A percentile compares a stretch with the other conserved stretches of the same genome.
Conservation (phyloP, 2,888 invertebrate species). For the Beris morrisii region DNA sequence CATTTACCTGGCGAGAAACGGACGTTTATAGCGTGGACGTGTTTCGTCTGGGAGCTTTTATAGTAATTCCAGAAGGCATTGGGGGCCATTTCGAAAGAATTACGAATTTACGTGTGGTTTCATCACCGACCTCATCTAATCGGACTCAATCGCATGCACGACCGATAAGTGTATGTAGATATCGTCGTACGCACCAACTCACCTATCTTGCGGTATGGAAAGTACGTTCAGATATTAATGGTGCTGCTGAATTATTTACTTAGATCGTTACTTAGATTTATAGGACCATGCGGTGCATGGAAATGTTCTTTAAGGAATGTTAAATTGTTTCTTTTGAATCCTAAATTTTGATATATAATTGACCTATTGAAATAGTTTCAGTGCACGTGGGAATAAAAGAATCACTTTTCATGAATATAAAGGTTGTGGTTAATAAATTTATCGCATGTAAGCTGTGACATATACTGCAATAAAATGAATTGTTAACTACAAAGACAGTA, state of each 20-base stretch:
- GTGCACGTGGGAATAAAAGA: no score
- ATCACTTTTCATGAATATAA: no score
- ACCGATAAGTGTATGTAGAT: neutral
- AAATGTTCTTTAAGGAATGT: constrained; percentile 21
- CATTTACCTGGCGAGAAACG: constrained; percentile 17
- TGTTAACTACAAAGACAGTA: no score
- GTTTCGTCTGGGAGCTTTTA: constrained; percentile 9
- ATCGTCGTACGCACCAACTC: neutral
- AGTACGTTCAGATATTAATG: constrained; percentile 21
- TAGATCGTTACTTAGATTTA: constrained; percentile 29
- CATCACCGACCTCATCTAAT: constrained; percentile 1
- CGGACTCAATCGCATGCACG: neutral
- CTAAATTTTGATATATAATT: constrained; percentile 27
- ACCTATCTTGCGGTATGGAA: neutral
- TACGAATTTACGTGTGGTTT: constrained; percentile 11
- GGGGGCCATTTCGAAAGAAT: neutral
- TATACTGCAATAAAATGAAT: no score
- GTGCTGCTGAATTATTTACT: constrained; percentile 23
- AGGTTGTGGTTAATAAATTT: no score
- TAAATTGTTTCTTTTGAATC: constrained; percentile 17
- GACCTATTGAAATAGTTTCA: neutral
- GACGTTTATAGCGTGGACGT: constrained; percentile 13
- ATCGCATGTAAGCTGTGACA: no score
- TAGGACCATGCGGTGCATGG: constrained; percentile 4
- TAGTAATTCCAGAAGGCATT: constrained; percentile 6